phyloP scores from a whole-genome alignment of 2,113 vertebrate species.

The human region GRCh38 chr18:55294501-55295000 shows the following conservation, averaged over 20 bases:
- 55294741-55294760: background rate
- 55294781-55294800: no score
- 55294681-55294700: background rate
- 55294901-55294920: background rate
- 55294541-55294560: background rate
- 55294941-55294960: background rate
- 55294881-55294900: slow-evolving; percentile 18
- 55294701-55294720: background rate
- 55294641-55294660: background rate
- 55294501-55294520: background rate
- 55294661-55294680: background rate
- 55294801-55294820: no score
- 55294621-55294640: background rate
- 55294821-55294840: no score
- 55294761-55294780: background rate
- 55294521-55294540: background rate
- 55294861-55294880: background rate
- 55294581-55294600: background rate
- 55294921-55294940: background rate
- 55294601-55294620: background rate
- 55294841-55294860: no score
- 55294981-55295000: background rate
- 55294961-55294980: background rate
- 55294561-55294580: background rate
- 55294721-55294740: background rate